Conservation (phyloP, 64 coral and sea anemone genomes). For the Cladopsammia gracilis region DNA sequence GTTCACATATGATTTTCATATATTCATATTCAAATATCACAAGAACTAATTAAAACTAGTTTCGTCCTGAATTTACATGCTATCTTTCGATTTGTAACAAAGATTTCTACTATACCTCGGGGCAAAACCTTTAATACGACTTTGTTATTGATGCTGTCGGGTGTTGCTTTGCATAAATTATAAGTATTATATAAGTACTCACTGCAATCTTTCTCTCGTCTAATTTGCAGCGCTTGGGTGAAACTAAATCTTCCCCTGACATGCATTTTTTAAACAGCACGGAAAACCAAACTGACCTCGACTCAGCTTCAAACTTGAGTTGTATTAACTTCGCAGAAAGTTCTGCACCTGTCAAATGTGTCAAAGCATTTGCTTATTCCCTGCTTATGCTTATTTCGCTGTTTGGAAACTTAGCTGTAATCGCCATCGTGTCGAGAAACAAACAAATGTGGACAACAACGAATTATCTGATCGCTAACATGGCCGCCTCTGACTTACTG, state of each 20-base stretch:
- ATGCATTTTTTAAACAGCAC: background rate
- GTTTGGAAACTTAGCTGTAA: slow-evolving; percentile 44
- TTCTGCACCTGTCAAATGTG: background rate
- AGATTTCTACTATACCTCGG: no score
- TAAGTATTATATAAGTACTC: no score
- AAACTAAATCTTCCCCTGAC: background rate
- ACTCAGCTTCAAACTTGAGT: background rate
- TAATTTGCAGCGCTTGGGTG: no score
- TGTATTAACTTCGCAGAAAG: background rate
- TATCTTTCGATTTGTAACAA: no score
- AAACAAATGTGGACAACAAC: slow-evolving; percentile 49
- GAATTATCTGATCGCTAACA: slow-evolving; percentile 62
- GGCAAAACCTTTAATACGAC: no score
- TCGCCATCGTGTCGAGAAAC: slow-evolving; percentile 51
- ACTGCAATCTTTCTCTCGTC: no score
- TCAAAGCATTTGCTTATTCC: slow-evolving; percentile 1
- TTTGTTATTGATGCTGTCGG: no score
- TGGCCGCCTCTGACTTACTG: slow-evolving; percentile 48
- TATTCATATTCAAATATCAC: no score
- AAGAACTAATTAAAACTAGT: no score
- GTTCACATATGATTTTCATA: no score
- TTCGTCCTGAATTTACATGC: no score
- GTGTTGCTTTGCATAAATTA: no score
- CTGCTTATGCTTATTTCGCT: slow-evolving; percentile 47
- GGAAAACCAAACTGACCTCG: background rate